Base-by-base conservation (phyloP, 1,140 invertebrate genomes). In the Papilio xuthus region DNA sequence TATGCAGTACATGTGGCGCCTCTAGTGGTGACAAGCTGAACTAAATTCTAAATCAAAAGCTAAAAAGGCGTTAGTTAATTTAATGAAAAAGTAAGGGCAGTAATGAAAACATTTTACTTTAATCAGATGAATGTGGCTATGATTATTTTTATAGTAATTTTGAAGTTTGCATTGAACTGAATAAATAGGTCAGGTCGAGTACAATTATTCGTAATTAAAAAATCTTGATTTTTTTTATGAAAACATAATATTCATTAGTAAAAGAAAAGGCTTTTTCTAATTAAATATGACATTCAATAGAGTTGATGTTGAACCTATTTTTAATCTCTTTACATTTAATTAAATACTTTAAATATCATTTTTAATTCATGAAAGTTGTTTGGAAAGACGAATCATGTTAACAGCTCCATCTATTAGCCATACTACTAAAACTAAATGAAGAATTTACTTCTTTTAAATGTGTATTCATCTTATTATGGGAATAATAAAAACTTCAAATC, bases 11-110 rank as follows among this genome's bases (percentile, higher is more conserved):
- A 73, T n/a, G 63, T 80, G 50, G 78, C 83, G 83, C 83, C 79
- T 47, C 83, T 53, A 53, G 78, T 60, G 83, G 78, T 81, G 79
- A 73, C 81, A 81, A 82, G 53, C 8, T 26, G 53, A 75, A 80
- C 78, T 78, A 56, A 53, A 23, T 60, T 41, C 41, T 73, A 80
- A 83, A 79, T 42, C 1, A 50, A 20, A 56, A 73, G 20, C 37
- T 18, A 74, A 12, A 15, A 1, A 8, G 12, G 18, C 6, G 0
- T n/a, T n/a, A 20, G 6, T 20, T 75, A 56, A 37, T 32, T 42
- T 13, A 12, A 37, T 28, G 28, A 32, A 50, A 23, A n/a, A 0
- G 44, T 72, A 50, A 56, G 13, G 26, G 50, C 15, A 53, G 7
- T n/a, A 56, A 56, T 60, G 8, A n/a, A 56, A 56, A 18, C 12